Conservation (phyloP, 2,888 invertebrate genomes). For the Tanytarsus gracilentus region DNA sequence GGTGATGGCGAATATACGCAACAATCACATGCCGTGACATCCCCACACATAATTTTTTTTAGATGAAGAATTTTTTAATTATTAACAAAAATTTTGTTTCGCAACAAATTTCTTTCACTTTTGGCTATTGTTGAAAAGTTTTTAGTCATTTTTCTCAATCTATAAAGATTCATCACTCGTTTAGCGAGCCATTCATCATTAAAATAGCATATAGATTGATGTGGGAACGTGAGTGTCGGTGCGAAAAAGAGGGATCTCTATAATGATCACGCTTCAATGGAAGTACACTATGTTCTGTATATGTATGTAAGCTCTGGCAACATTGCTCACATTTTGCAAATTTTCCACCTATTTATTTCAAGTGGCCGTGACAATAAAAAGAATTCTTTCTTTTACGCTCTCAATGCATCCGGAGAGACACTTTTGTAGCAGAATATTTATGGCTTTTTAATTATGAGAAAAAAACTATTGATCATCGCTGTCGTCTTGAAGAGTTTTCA, state of each 20-base stretch:
- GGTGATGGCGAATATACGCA: background rate
- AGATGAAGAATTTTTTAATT: background rate
- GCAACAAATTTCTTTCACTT: background rate
- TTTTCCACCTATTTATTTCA: background rate
- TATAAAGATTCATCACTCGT: too few species aligned
- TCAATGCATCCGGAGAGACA: too few species aligned
- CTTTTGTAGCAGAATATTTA: background rate
- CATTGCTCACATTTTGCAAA: background rate
- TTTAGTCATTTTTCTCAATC: too few species aligned
- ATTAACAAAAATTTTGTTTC: background rate
- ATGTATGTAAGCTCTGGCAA: background rate
- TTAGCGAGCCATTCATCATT: too few species aligned
- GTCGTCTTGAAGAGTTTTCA: background rate
- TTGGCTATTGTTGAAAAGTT: too few species aligned
- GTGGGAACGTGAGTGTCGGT: background rate
- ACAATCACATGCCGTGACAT: background rate
- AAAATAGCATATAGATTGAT: background rate
- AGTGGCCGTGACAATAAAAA: too few species aligned
- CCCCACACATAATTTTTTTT: background rate
- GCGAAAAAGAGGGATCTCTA: background rate
- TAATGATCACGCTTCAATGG: constrained; percentile 20
- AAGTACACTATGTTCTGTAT: background rate
- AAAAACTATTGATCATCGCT: background rate
- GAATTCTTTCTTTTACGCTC: too few species aligned
- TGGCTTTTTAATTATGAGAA: background rate